These are phyloP conservation scores for Habropoda laboriosa DNA, from an alignment of 1,140 invertebrate species.

Conservation along the genomic window DNA sequence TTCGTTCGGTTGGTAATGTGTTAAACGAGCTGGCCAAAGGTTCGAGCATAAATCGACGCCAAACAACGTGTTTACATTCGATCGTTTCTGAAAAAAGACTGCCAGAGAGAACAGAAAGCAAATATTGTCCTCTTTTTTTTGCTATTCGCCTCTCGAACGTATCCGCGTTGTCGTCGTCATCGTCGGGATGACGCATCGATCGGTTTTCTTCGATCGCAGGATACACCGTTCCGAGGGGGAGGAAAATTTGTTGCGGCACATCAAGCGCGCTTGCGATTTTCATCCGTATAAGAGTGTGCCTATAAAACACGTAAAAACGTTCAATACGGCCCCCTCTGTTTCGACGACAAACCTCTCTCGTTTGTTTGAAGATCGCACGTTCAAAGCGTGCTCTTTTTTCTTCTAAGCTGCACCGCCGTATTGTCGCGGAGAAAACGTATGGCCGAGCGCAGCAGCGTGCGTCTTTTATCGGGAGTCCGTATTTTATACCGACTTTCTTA, in stretches of 20 bases:
- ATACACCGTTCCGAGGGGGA: neutral
- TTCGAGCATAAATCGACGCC: conserved; percentile 18
- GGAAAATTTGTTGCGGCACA: conserved; percentile 19
- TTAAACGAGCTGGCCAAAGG: neutral
- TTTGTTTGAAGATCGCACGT: conserved; percentile 60
- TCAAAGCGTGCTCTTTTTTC: conserved; percentile 44
- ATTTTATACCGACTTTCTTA: conserved; percentile 32
- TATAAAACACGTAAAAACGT: neutral
- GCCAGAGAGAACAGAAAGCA: neutral
- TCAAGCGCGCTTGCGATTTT: neutral
- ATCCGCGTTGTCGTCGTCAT: too few relatives aligned
- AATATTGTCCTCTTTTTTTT: neutral
- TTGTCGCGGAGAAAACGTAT: conserved; percentile 62
- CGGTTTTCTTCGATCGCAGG: neutral
- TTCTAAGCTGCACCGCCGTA: conserved; percentile 26
- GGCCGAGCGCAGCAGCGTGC: conserved; percentile 46
- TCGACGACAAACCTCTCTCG: conserved; percentile 17
- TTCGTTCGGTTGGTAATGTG: too few relatives aligned
- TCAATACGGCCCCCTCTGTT: conserved; percentile 2
- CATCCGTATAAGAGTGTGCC: neutral
- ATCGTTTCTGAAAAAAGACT: neutral
- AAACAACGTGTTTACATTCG: conserved; percentile 18
- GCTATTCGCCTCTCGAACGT: neutral
- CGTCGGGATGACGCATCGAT: neutral
- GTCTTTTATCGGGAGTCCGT: conserved; percentile 46